Evolutionary conservation across 2,888 invertebrate genomes (phyloP), one percentile per base, ranked within the genome.

Genomic region (Synergus umbraculus): DNA sequence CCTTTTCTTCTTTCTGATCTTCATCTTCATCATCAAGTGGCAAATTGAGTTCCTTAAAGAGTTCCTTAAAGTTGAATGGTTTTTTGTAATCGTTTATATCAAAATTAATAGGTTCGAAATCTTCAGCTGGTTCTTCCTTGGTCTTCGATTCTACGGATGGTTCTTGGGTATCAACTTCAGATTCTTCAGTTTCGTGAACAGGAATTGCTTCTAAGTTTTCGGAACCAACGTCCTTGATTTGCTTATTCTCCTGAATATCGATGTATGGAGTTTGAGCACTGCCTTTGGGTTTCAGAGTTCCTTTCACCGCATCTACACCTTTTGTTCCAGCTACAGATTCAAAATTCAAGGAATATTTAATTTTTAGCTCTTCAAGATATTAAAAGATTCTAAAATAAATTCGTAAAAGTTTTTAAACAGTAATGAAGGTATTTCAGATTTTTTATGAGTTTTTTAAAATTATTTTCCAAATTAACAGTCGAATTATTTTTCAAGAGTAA

Each of bases 141-240:
- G 86, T 82, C 49, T 84, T 79, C 58, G 88, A 86, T 60, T 89
- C 86, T 76, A 86, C 83, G 49, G 18, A 69, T 10, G 49, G 44
- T 60, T 64, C 76, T 37, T 79, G 76, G 5, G 76, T 43, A 46
- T 54, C 58, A 44, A 73, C 60, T 77, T 43, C 65, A 2, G 81
- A 79, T 85, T 79, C 76, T 78, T 80, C 22, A 73, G 22, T 64
- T 69, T 86, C 83, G 46, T 84, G 82, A 77, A 86, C 82, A 67
- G 89, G 83, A 77, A 88, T 84, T 69, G 78, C 77, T 81, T 86
- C 86, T 60, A 88, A 87, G 78, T 89, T 84, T 64, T 87, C 89
- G 80, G 93, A 93, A 82, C 93, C 93, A 89, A 93, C 89, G 76
- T 92, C 86, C 7, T 93, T 93, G 80, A 93, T 93, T 86, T 93